phyloP scores from a whole-genome alignment of 2,113 vertebrate genomes.

The Chrysochloris asiatica region DNA sequence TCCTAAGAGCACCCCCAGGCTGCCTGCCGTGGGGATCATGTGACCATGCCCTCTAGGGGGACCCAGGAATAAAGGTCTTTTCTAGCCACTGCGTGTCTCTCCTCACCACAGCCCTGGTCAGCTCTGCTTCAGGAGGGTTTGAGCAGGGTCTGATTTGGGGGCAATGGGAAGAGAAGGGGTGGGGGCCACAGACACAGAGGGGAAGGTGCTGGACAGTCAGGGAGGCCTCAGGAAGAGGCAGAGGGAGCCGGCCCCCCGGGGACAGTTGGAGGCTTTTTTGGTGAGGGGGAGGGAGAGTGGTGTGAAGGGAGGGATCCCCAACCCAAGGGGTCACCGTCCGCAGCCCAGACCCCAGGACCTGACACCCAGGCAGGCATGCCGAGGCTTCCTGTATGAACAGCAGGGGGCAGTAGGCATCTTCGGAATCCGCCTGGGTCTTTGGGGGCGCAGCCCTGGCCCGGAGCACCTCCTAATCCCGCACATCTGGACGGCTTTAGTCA shows the following conservation, averaged over 20 bases:
- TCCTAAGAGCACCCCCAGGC: slow-evolving; percentile 21
- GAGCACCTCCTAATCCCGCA: slow-evolving; percentile 5
- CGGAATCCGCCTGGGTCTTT: neutral
- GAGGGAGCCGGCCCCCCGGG: too few species aligned
- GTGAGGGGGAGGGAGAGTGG: neutral
- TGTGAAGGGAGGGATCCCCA: neutral
- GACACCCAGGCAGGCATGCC: fast-evolving
- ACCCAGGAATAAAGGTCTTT: slow-evolving; percentile 2
- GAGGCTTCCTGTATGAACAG: neutral
- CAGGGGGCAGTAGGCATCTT: slow-evolving; percentile 73
- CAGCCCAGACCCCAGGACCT: neutral
- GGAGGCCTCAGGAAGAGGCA: too few species aligned
- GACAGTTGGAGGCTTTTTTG: fast-evolving
- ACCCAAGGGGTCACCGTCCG: fast-evolving
- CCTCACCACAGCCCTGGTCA: neutral
- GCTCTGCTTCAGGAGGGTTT: neutral
- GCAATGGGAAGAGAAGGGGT: fast-evolving
- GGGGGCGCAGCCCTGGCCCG: slow-evolving; percentile 45
- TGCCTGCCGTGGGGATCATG: neutral
- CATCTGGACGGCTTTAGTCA: slow-evolving; percentile 50
- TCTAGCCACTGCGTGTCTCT: neutral
- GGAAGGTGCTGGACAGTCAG: too few species aligned
- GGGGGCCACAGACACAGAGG: too few species aligned
- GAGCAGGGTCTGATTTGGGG: neutral
- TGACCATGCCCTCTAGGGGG: fast-evolving